Conservation (phyloP, 2,797 vertebrate species). For the Tolypeutes matacus region DNA sequence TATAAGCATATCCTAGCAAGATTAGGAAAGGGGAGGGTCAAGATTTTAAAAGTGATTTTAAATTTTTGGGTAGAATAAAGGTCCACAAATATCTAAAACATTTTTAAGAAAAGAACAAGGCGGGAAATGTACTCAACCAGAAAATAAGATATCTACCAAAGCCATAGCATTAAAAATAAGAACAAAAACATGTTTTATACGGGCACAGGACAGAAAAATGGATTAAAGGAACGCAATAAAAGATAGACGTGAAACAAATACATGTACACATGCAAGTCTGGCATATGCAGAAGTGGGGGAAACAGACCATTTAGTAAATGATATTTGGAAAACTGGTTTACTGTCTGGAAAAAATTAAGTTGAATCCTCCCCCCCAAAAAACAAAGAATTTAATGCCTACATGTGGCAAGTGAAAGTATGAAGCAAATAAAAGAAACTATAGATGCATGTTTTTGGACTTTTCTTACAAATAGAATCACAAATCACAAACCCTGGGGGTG, state of each 20-base stretch:
- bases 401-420: background rate
- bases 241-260: background rate
- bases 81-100: background rate
- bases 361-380: background rate
- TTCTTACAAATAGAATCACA: conserved; percentile 12
- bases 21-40: background rate
- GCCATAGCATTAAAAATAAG: background rate
- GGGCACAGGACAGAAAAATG: background rate
- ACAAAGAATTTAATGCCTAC: background rate
- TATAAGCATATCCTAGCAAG: background rate
- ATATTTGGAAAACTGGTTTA: background rate
- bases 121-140: too few relatives aligned
- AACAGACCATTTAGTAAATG: background rate
- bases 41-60: background rate
- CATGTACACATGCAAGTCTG: background rate
- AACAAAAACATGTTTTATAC: background rate
- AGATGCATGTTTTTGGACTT: background rate
- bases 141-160: background rate
- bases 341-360: background rate
- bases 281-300: background rate
- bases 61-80: background rate
- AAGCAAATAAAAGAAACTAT: background rate
- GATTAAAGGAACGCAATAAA: background rate
- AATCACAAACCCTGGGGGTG: background rate
- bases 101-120: background rate